phyloP scores from a whole-genome alignment of 2,113 vertebrate species.

The Cephalopterus ornatus region DNA sequence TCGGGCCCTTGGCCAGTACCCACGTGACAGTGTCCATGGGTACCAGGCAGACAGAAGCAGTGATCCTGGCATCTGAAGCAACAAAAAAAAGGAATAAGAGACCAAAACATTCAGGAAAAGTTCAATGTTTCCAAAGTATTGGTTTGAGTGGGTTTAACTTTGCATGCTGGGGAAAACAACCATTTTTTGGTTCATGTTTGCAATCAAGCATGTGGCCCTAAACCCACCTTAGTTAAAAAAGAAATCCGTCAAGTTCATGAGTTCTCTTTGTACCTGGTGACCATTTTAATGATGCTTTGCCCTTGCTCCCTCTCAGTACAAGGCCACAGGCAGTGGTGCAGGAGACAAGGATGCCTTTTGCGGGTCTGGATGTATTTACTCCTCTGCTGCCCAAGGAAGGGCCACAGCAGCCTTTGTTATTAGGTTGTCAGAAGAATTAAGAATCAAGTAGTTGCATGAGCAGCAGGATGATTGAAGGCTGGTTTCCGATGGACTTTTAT shows the following conservation, averaged over 20 bases:
- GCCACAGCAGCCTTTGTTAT: background rate
- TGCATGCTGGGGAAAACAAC: background rate
- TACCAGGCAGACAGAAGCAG: fast-evolving
- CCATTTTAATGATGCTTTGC: background rate
- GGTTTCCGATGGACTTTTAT: slow-evolving; percentile 57
- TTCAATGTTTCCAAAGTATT: background rate
- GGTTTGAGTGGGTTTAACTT: background rate
- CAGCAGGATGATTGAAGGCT: slow-evolving; percentile 50
- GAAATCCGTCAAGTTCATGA: background rate
- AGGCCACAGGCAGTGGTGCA: background rate
- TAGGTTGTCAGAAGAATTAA: slow-evolving; percentile 36
- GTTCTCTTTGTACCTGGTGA: background rate
- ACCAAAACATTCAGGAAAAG: background rate
- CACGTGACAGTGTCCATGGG: fast-evolving
- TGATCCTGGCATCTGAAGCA: background rate
- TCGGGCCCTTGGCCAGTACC: background rate
- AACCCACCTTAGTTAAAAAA: background rate
- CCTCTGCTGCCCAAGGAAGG: background rate
- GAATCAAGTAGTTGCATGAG: background rate
- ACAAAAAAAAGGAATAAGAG: background rate
- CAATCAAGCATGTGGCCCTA: background rate
- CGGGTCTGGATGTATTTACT: background rate
- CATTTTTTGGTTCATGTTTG: background rate
- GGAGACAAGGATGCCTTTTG: background rate
- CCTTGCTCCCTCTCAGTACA: background rate